A percentile compares a stretch with the other conserved stretches of the same genome.
Evolutionary conservation across 2,113 vertebrate species (phyloP).

Genomic region (Sakesphorus luctuosus): DNA sequence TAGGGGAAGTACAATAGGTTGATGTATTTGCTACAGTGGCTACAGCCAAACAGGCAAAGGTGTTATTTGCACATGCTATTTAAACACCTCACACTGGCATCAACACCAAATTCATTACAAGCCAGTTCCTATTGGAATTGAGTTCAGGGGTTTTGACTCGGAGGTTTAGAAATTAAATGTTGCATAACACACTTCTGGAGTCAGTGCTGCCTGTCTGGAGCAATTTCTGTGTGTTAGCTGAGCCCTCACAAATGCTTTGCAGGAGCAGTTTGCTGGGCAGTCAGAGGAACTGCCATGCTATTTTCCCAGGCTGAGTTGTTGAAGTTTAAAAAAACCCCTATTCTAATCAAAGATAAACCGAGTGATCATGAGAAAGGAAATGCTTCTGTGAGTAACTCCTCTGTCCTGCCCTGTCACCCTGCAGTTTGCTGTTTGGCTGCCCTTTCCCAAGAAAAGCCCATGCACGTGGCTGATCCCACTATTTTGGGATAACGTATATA

Average conservation of each 20-base stretch:
- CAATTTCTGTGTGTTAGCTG: neutral
- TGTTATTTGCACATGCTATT: conserved; percentile 19
- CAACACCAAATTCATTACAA: neutral
- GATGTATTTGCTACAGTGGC: neutral
- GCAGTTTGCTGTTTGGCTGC: neutral
- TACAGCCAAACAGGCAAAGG: neutral
- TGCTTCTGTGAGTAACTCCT: conserved; percentile 36
- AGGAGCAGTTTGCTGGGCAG: neutral
- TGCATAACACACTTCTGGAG: neutral
- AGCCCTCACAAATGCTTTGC: neutral
- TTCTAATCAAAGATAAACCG: conserved; percentile 48
- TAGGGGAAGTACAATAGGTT: neutral
- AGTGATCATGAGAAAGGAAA: conserved; percentile 62
- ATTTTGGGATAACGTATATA: neutral
- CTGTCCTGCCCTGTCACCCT: conserved; percentile 13
- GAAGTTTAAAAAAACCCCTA: neutral
- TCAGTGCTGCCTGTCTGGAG: neutral
- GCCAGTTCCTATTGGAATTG: neutral
- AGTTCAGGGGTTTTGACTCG: neutral
- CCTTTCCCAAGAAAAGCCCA: conserved; percentile 46
- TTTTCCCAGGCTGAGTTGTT: conserved; percentile 36
- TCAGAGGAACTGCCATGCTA: neutral
- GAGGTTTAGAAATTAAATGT: neutral
- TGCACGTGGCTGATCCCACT: neutral
- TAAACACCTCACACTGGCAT: neutral